Base-by-base conservation (phyloP, 1,140 invertebrate genomes). In the Saccostrea cuccullata region DNA sequence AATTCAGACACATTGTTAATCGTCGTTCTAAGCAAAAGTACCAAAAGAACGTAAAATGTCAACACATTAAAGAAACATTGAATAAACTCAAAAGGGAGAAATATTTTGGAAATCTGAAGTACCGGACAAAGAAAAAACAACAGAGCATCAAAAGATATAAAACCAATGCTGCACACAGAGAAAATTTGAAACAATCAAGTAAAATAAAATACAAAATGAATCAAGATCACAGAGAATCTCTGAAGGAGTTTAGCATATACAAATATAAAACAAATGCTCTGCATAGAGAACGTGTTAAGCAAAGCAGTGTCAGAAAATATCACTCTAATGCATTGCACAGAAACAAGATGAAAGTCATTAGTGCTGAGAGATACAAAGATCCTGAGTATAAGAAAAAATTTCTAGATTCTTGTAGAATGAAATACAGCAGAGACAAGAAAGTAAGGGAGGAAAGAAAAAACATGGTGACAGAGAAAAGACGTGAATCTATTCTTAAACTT, bases 301-400 rank as follows among this genome's bases (percentile, higher is more conserved):
- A 67, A 73, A 6, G 8, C 5, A 47, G 58, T 12, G 70, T 2
- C 12, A 26, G 13, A 5, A 84, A 70, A 85, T 84, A 88, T 55
- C 17, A 70, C 17, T 4, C 47, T 55, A 12, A 82, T 55, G 55
- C 56, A 77, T 47, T 17, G 5, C 55, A 82, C 40, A 55, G 73
- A 47, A 30, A 87, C 40, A 82, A 87, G n/a, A 56, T 82, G 6
- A 73, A 82, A 60, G 20, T 26, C 47, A 64, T n/a, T 17, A 87
- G 64, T 70, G 60, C 20, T 30, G 9, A 77, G n/a, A 86, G 67
- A 67, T 89, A 89, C 60, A 58, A 58, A 17, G 36, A 55, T 9
- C 15, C 83, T 67, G 82, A 84, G 0, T 47, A 67, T n/a, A 86
- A 26, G 55, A 36, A 55, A 15, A 67, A 64, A 15, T 17, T 20